Percentiles rank a stretch among this genome's conserved stretches.
These are phyloP conservation scores for Calonectris borealis DNA, from an alignment of 2,113 vertebrate species.

Conservation along the genomic window DNA sequence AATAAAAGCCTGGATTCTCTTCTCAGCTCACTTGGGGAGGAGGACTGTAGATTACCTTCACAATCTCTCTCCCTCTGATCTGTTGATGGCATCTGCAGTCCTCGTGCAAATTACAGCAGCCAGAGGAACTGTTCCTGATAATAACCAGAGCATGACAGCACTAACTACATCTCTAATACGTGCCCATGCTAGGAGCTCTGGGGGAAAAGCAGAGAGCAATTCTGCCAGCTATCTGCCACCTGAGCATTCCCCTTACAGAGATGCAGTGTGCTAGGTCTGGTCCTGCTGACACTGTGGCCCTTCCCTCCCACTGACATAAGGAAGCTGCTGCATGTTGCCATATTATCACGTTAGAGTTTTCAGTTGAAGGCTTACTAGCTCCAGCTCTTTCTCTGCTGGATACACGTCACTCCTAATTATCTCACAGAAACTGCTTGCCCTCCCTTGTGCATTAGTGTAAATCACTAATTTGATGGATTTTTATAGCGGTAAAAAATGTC, in stretches of 20 bases:
- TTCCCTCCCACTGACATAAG: neutral
- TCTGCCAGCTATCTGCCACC: neutral
- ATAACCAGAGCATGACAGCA: slow-evolving; percentile 29
- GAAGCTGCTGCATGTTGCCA: rapidly evolving
- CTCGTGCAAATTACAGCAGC: neutral
- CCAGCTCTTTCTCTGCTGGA: neutral
- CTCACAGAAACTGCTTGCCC: neutral
- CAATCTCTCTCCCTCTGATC: neutral
- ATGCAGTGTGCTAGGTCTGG: neutral
- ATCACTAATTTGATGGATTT: neutral
- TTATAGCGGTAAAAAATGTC: neutral
- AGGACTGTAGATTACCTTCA: neutral
- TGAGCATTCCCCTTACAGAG: neutral
- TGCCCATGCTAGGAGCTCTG: neutral
- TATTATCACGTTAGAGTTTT: neutral
- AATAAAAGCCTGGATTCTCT: slow-evolving; percentile 7
- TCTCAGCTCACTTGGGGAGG: neutral
- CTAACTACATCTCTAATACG: neutral
- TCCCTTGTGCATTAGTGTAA: neutral
- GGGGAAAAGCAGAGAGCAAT: neutral
- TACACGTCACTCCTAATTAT: neutral
- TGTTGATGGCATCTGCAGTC: slow-evolving; percentile 6
- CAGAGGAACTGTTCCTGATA: slow-evolving; percentile 11
- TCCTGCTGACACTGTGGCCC: neutral
- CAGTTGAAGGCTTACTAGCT: neutral